phyloP scores from a whole-genome alignment of 2,113 vertebrate genomes.

The Oxyura jamaicensis region DNA sequence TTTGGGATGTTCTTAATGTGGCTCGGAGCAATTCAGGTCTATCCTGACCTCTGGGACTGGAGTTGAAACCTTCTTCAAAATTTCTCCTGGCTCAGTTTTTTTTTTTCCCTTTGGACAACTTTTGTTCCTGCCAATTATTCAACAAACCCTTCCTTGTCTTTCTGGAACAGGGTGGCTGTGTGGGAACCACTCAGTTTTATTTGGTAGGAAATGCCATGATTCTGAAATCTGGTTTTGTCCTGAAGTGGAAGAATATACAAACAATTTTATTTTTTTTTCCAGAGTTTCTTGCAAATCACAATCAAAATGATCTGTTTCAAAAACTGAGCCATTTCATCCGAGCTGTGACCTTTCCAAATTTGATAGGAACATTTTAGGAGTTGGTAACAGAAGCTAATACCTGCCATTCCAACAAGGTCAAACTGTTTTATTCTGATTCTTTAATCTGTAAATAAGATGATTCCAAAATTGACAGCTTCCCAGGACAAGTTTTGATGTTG shows the following conservation, averaged over 20 bases:
- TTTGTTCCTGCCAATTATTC: background rate
- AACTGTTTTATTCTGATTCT: background rate
- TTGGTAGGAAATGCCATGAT: background rate
- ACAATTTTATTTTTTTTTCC: background rate
- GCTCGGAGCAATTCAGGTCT: background rate
- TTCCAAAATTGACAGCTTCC: background rate
- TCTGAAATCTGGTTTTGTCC: slow-evolving; percentile 22
- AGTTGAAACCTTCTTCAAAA: background rate
- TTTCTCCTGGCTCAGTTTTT: background rate
- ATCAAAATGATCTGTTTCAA: background rate
- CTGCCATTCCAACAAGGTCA: background rate
- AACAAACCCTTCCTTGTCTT: background rate
- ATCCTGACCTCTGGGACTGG: background rate
- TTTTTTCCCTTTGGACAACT: background rate
- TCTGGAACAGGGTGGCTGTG: background rate
- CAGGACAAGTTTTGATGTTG: background rate
- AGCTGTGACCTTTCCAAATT: background rate
- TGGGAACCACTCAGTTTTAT: background rate
- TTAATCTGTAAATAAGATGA: background rate
- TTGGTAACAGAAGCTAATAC: background rate
- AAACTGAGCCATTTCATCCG: background rate
- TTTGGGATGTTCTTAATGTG: background rate
- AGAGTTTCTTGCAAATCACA: background rate
- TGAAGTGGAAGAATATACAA: background rate
- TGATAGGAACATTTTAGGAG: background rate